Evolutionary conservation across 2,113 vertebrate genomes (phyloP), one percentile per base, ranked within the genome.

Genomic region (Gallinago media): DNA sequence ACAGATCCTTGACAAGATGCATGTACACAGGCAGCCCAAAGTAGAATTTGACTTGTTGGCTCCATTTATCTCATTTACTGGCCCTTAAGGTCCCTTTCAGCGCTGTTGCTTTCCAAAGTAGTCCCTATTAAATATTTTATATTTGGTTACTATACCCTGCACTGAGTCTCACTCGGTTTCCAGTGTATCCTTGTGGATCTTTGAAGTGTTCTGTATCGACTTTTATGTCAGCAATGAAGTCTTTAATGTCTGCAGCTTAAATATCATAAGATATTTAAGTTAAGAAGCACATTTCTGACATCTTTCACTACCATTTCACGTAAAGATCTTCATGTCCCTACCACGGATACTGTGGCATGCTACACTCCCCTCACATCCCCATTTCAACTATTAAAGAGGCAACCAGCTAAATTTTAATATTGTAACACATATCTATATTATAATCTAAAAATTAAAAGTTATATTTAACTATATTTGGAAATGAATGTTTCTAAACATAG

Each of bases 1-100:
- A 74, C 1, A 50, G 85, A 19, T 66, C 46, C 75, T 50, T 67
- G 78, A 88, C 50, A 92, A 62, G 75, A 67, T 34, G 27, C 71
- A 25, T 15, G 50, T 23, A 80, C 29, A 44, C 61, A 85, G 8
- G 34, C 78, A 95, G 78, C 71, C n/a, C 36, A 50, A 70, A 88
- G 90, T 40, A 68, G 42, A 23, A 20, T 76, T 76, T 89, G 70
- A 94, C 67, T 94, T 77, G 63, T 67, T 93, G 85, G 67, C 55
- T 93, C 78, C 82, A 80, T 90, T 94, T 94, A 80, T 96, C 75
- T 94, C 82, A 80, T 93, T 95, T 93, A 94, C 78, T 71, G 85
- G 67, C 67, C 85, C 93, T 79, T 74, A 67, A 93, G 92, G 93
- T 76, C 68, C 73, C 79, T 92, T 96, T 67, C 75, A 92, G 82